Evolutionary conservation across 1,140 invertebrate species (phyloP), one percentile per base, ranked within the genome.

Genomic region (Saccostrea glomerata): DNA sequence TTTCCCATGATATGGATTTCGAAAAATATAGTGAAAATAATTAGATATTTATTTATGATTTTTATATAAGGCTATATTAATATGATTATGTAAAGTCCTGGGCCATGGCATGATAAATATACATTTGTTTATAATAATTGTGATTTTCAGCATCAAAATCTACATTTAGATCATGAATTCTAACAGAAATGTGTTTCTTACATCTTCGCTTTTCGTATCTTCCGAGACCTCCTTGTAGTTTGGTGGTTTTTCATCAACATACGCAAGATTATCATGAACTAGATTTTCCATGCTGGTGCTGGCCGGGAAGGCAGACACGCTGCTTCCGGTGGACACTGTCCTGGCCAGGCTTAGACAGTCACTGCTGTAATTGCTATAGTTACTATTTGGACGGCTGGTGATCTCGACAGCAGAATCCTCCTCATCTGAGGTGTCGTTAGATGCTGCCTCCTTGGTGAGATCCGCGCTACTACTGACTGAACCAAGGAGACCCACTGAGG

Each of bases 341-440:
- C 90, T 85, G 36, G 88, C 91, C 77, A 92, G 88, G 87, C 89
- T 92, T 56, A 89, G 89, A 70, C 90, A 90, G 82, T 91, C 90
- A 54, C 89, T 86, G 82, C 90, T 90, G 15, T 89, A 89, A 56
- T 87, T 87, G 73, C 86, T 87, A 73, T 87, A 87, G 54, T 87
- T 87, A n/a, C 86, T 87, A 85, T 87, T 87, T 56, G 89, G 89
- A 85, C 88, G 87, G 85, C 90, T 89, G 13, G 89, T 89, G 12
- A 89, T 87, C 20, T 90, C 88, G 56, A 90, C 87, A 15, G 89
- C 84, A 7, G 90, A 90, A 84, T 94, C 92, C 47, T 93, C 92
- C 54, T 93, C 92, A 17, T 93, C 92, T 0, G 91, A 92, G 54
- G 89, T 90, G 54, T 90, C 90, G 83, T 90, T 89, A 7, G 91